Evolutionary conservation across 2,888 invertebrate species (phyloP), one percentile per base, ranked within the genome.

Genomic region (Arenicola marina): DNA sequence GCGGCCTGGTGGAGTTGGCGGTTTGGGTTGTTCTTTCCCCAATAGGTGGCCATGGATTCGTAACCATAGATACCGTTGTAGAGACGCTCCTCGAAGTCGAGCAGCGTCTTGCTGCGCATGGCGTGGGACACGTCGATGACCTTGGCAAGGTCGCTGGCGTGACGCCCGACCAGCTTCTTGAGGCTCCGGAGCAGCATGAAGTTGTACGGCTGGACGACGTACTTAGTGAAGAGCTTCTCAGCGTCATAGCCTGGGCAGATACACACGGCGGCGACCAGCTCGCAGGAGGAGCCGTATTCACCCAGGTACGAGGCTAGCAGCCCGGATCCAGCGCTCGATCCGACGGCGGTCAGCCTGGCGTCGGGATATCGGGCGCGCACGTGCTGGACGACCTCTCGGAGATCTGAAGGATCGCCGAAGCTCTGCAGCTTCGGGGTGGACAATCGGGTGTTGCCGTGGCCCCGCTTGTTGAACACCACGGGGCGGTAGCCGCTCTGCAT

Each of bases 1-100:
- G 79, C 71, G 4, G 80, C 77, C 55, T 81, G 78, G 62, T 80
- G 78, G 7, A 77, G 76, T 62, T 79, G 79, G 24, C 80, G 65
- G 68, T 79, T 73, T 1, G 81, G 80, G 58, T 80, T 76, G 58
- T 79, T 78, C 45, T 70, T 63, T 56, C 77, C 76, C 76, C 79
- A 78, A 66, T 76, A 80, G 21, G 74, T 67, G 4, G 75, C 73
- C 60, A 75, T 69, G 34, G 69, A 65, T 4, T 65, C 64, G 65
- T 63, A 66, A 11, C 75, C 73, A 57, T 71, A 68, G 44, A 72
- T 58, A 51, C 73, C 74, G 57, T 75, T 76, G 63, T 76, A 78
- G 4, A 80, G 74, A 1, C 59, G 61, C 51, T 73, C 73, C 31
- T 78, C 75, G 56, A 76, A 75, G 4, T 77, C 70, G n/a, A 67